phyloP scores from a whole-genome alignment of 2,888 invertebrate species.

The Eulithis prunata region DNA sequence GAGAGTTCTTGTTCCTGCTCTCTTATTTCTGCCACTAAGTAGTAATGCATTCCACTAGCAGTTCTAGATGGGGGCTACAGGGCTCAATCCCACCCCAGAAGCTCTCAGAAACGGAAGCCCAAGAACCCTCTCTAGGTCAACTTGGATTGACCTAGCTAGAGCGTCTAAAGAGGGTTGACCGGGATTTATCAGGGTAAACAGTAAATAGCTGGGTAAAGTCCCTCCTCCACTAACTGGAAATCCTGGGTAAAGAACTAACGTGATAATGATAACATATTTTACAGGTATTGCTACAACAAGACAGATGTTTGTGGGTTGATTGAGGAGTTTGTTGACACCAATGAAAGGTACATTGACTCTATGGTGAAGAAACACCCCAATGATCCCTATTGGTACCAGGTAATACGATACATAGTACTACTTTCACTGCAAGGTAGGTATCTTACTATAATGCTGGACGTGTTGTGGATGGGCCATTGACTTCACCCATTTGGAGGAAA shows the following conservation, averaged over 20 bases:
- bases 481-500: conserved; percentile 30
- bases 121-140: no score
- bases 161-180: no score
- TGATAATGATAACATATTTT: conserved; percentile 9
- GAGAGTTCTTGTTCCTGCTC: conserved; percentile 1
- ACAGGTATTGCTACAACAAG: conserved; percentile 81
- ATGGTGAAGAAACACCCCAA: conserved; percentile 68
- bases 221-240: no score
- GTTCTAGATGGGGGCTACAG: no score
- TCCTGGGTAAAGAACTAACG: background rate
- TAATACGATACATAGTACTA: conserved; percentile 42
- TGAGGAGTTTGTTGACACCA: conserved; percentile 81
- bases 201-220: no score
- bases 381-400: conserved; percentile 88
- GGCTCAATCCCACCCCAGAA: no score
- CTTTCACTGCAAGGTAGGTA: conserved; percentile 28
- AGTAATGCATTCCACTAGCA: no score
- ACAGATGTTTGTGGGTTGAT: conserved; percentile 81
- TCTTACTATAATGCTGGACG: conserved; percentile 77
- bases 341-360: conserved; percentile 81
- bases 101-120: no score
- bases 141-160: no score
- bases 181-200: no score
- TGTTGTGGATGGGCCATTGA: conserved; percentile 47
- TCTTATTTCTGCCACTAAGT: no score